Base-by-base conservation (phyloP, 2,797 vertebrate species). In the Thripadectes ignobilis region DNA sequence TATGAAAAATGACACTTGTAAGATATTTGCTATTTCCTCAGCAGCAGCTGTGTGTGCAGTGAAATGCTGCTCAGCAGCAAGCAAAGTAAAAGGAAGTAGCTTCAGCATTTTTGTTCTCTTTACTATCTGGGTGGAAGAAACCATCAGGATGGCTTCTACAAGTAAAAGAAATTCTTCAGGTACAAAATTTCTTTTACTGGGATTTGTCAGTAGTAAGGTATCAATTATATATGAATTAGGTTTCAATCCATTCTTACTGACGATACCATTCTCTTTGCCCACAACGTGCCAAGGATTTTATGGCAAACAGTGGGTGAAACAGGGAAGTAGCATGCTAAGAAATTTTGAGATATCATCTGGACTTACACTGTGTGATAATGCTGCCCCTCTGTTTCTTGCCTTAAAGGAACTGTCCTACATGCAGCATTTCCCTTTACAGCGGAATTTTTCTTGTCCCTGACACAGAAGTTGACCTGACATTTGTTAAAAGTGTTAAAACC, bases 131-230 rank as follows among this genome's bases (percentile, higher is more conserved):
- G 29, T 62, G 49, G 55, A 95, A 65, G 30, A 92, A 86, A 48
- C 22, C 32, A 65, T 36, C 75, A 52, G 30, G 69, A 97, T 97
- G 97, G 76, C 94, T 95, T 93, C 85, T 82, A 32, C 69, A 65
- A 92, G 18, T 55, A 55, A 63, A 85, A 85, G 17, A 80, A 91
- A 55, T 69, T 66, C 71, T 79, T 32, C 88, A 95, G 97, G 97
- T 97, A 97, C n/a, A 51, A 85, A 51, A 77, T n/a, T 46, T 85
- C 30, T 29, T 80, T 27, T 61, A 43, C 10, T 59, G 51, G 68
- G 34, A 36, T 77, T 76, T 45, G 9, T 39, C 27, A 51, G 12
- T 76, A n/a, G 18, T 59, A 30, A 55, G 27, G 19, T 8, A 22
- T 21, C 45, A 46, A 22, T 46, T 46, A 46, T 46, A 46, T 46